A percentile compares a stretch with the other conserved stretches of the same genome.
Conservation (phyloP, 2,797 vertebrate species). For the Melanotaenia pygmaea region DNA sequence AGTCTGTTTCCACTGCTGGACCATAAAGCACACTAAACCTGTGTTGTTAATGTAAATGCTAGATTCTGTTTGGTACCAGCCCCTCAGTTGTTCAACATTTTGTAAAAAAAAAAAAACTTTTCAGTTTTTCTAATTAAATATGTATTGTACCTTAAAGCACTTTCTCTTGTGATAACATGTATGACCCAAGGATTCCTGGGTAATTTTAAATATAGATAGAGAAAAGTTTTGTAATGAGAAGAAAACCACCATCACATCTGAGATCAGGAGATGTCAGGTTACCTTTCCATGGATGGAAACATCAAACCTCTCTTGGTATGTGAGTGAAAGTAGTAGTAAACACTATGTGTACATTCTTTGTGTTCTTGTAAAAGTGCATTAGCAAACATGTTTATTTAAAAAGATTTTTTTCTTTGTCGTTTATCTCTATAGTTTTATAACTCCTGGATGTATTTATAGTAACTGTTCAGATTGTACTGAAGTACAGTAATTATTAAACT, state of each 20-base stretch:
- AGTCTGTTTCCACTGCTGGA: background rate
- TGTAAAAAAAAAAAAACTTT: background rate
- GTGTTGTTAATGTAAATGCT: background rate
- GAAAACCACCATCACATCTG: background rate
- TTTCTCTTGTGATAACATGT: background rate
- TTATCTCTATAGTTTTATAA: background rate
- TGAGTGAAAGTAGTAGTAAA: background rate
- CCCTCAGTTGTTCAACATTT: slow-evolving; percentile 5
- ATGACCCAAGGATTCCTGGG: no score
- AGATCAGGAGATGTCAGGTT: background rate
- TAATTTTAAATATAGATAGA: background rate
- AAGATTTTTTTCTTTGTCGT: background rate
- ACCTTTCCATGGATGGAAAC: background rate
- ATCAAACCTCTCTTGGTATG: background rate
- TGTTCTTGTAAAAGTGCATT: background rate
- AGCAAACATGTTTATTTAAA: background rate
- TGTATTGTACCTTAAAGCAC: background rate
- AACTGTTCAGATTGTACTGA: background rate
- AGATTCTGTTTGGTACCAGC: background rate
- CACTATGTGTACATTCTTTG: background rate
- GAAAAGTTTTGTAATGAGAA: background rate
- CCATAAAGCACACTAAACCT: background rate
- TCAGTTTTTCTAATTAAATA: background rate
- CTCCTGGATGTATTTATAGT: background rate
- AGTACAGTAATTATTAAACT: background rate